phyloP scores from a whole-genome alignment of 2,888 invertebrate genomes.

The Athalia rosae region DNA sequence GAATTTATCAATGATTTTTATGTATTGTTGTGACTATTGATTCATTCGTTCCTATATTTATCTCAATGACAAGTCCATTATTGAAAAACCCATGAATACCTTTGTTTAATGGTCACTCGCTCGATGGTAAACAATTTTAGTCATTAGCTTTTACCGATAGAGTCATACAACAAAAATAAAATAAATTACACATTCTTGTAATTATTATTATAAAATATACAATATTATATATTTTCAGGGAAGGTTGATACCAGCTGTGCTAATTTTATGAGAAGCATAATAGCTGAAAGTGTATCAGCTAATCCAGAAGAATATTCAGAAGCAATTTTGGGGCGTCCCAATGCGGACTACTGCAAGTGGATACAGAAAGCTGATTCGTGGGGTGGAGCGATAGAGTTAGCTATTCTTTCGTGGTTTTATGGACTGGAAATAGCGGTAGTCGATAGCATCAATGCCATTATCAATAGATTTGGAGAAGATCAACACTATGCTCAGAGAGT shows the following conservation, averaged over 20 bases:
- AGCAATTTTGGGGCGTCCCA: constrained; percentile 90
- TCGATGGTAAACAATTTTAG: too few relatives aligned
- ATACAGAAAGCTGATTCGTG: constrained; percentile 91
- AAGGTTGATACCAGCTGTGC: constrained; percentile 86
- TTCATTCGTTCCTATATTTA: constrained; percentile 19
- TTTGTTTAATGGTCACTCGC: too few relatives aligned
- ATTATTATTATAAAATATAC: background rate
- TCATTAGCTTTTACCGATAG: too few relatives aligned
- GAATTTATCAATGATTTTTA: background rate
- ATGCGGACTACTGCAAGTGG: constrained; percentile 92
- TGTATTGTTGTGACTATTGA: constrained; percentile 10
- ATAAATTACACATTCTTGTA: constrained; percentile 34
- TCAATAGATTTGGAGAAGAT: constrained; percentile 96
- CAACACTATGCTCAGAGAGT: constrained; percentile 88
- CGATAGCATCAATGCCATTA: constrained; percentile 91
- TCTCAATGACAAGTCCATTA: background rate
- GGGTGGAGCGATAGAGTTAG: constrained; percentile 97
- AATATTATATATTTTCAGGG: constrained; percentile 73
- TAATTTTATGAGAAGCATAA: constrained; percentile 87
- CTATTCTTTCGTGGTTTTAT: constrained; percentile 90
- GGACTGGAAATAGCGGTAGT: constrained; percentile 95
- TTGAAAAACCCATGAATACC: too few relatives aligned
- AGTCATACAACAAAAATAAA: too few relatives aligned
- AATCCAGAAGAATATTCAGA: constrained; percentile 88
- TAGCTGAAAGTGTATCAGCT: constrained; percentile 87